Conservation (phyloP, 2,113 vertebrate genomes). For the Candoia aspera region DNA sequence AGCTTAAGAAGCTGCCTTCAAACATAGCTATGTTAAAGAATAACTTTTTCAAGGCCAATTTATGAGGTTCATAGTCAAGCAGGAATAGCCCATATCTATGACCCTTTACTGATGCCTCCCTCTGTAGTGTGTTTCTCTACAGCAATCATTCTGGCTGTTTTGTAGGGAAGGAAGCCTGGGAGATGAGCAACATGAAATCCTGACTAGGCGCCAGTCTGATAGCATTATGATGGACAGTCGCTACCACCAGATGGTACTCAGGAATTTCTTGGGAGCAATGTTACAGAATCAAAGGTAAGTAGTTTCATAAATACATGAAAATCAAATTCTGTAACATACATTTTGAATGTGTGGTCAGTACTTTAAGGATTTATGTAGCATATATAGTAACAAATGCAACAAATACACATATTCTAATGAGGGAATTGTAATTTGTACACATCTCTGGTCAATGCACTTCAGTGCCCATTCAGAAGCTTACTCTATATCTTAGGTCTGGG, state of each 20-base stretch:
- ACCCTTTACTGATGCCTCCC: not conserved
- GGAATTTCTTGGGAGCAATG: conserved; percentile 68
- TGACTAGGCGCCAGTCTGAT: conserved; percentile 67
- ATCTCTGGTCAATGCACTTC: not conserved
- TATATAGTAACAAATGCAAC: not conserved
- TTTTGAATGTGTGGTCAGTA: not conserved
- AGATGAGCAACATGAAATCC: conserved; percentile 42
- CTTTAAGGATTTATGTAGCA: not conserved
- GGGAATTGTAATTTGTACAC: not conserved
- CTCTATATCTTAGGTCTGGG: not conserved
- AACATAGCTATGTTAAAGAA: not conserved
- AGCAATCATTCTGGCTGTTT: not conserved
- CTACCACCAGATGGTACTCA: conserved; percentile 61
- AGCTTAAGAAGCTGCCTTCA: not conserved
- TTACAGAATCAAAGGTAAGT: conserved; percentile 67
- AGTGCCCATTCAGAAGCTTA: not conserved
- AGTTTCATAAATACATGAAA: not conserved
- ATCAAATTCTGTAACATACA: not conserved
- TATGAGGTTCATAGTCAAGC: not conserved
- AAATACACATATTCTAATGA: not conserved
- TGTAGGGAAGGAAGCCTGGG: conserved; percentile 49
- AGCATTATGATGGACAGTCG: conserved; percentile 65
- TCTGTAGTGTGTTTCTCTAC: not conserved
- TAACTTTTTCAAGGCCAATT: not conserved
- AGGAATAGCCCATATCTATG: not conserved